Base-by-base conservation (phyloP, 2,888 invertebrate genomes). In the Chorisops tibialis region DNA sequence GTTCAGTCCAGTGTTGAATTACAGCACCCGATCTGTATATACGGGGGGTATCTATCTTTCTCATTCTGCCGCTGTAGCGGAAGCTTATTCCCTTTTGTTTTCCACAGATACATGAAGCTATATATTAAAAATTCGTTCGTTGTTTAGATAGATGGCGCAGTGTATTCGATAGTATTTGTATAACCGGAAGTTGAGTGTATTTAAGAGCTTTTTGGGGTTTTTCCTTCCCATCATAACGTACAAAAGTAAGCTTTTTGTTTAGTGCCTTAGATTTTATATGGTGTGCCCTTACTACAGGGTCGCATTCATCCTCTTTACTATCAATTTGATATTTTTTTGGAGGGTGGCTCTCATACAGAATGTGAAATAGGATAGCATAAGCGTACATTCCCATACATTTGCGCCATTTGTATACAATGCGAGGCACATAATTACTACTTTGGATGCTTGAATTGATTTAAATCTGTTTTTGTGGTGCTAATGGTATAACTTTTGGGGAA, bases 391-490 rank as follows among this genome's bases (percentile, higher is more conserved):
- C n/a, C 21, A 52, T 19, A 2, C 14, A 22, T 38, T 38, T 14
- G 38, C 38, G 52, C 14, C 35, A 14, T 22, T 39, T 11, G 19
- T n/a, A 18, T 50, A 24, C n/a, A 19, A 21, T 22, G 4, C 48
- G 56, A 45, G 16, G 43, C 9, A 45, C 56, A 56, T 65, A 65
- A 65, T 65, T 63, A 65, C 65, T 61, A 65, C 43, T 65, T 63
- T 61, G 61, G 60, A 65, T 65, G 63, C 63, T 54, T 65, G 65
- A 65, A 65, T 65, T 65, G 65, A 65, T 65, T 65, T 63, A 63
- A 65, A 65, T 65, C 65, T 65, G 65, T 65, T 65, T 65, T 63
- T 63, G 65, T 65, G 65, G 65, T 61, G 61, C 59, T 65, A 65
- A 65, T 65, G 63, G 65, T 61, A 61, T 63, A 65, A 65, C 61